Percentiles rank a stretch among this genome's conserved stretches.
Evolutionary conservation across 2,113 vertebrate genomes (phyloP).

Genomic region (Cnemophilus loriae): DNA sequence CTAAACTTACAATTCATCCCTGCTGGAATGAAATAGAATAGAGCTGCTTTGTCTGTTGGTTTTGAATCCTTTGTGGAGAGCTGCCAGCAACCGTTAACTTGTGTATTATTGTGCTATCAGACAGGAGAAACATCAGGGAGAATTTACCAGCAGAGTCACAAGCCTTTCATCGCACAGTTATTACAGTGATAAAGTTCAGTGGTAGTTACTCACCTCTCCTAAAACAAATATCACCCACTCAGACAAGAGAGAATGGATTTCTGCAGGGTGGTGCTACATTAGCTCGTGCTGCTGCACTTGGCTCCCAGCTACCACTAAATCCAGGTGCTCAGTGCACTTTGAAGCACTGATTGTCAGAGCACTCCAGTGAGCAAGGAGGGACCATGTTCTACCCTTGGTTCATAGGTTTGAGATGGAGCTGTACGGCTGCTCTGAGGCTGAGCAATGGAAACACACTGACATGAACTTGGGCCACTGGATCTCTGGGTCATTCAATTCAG

Average conservation of each 20-base stretch:
- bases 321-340: not conserved
- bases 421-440: not conserved
- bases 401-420: fast-evolving
- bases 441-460: not conserved
- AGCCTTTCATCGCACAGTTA: conserved; percentile 17
- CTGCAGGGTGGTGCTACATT: not conserved
- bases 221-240: not conserved
- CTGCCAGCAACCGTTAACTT: not conserved
- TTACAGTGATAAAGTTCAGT: not conserved
- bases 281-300: not conserved
- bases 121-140: not conserved
- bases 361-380: not conserved
- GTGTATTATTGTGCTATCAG: not conserved
- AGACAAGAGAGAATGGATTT: not conserved
- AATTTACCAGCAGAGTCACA: not conserved
- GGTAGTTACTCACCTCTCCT: not conserved
- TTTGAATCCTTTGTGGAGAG: not conserved
- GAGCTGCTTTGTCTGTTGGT: not conserved
- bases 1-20: not conserved
- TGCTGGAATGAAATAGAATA: not conserved
- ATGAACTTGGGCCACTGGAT: not conserved
- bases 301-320: not conserved
- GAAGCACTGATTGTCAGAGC: not conserved
- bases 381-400: not conserved
- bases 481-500: not conserved